Base-by-base conservation (phyloP, 2,797 vertebrate species). In the Spinus pinus region DNA sequence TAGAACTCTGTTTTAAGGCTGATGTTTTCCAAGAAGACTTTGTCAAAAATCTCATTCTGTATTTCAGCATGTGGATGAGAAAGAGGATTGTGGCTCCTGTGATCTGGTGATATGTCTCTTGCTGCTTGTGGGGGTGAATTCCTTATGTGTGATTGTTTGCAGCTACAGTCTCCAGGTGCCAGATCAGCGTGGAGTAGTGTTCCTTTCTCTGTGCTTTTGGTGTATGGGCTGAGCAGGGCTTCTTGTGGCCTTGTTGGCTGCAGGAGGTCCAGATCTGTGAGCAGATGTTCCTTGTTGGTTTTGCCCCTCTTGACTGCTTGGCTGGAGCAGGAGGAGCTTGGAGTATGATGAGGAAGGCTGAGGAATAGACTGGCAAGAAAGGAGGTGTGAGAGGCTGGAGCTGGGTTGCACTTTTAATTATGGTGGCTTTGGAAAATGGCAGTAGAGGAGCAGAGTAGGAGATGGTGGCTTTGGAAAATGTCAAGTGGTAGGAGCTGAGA, bases 171-270 rank as follows among this genome's bases (percentile, higher is more conserved):
- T 75, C 20, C 14, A 75, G 47, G 42, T 27, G 49, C n/a, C 12
- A 1, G 4, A 5, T 33, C 50, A 60, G 20, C 49, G 18, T 6
- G 2, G 10, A 60, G 20, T 4, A 25, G 12, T 13, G 7, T 20
- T 90, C 47, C 13, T 72, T 56, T 89, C 30, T 60, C 23, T 41
- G 24, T 82, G 25, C 25, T 72, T 53, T 60, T 31, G 66, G 21
- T 1, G 0, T 18, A 11, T 0, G 0, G 39, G 4, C n/a, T 51
- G 30, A 61, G 42, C 1, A 4, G n/a, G 27, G 25, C 47, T 80
- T 65, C 14, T 66, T 1, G 1, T 64, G 44, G 10, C 30, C 19
- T 13, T 47, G 15, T 21, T 1, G 3, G 24, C 33, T 42, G 14
- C 18, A n/a, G 10, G 35, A 39, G 47, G 17, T 75, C 30, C 17